Conservation (phyloP, 2,888 invertebrate genomes). For the Ceraclea dissimilis region DNA sequence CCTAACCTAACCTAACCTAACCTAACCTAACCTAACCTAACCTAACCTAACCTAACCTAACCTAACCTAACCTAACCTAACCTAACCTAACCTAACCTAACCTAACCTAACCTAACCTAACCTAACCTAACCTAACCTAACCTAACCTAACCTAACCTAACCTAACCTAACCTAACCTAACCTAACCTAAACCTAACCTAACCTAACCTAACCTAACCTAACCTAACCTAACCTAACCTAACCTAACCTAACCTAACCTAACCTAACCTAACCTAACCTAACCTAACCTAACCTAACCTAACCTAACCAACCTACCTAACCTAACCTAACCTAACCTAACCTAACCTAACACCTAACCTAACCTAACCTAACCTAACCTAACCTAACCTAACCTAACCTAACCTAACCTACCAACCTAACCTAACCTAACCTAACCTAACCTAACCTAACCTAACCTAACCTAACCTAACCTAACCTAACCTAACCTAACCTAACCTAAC, state of each 20-base stretch:
- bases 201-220: conserved; percentile 13
- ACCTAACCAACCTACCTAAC: conserved; percentile 7
- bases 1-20: neutral
- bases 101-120: conserved; percentile 13
- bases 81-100: conserved; percentile 7
- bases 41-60: neutral
- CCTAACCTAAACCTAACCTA: too few species aligned
- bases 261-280: neutral
- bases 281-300: conserved; percentile 5
- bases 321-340: conserved; percentile 8
- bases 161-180: conserved; percentile 12
- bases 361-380: conserved; percentile 25
- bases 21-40: conserved; percentile 2
- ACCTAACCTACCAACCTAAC: too few species aligned
- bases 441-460: conserved; percentile 17
- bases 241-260: conserved; percentile 4
- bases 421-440: conserved; percentile 21
- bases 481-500: conserved; percentile 17
- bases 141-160: conserved; percentile 13
- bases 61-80: neutral
- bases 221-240: conserved; percentile 13
- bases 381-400: conserved; percentile 26
- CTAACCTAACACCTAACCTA: too few species aligned
- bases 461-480: conserved; percentile 16
- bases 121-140: conserved; percentile 12